These are phyloP conservation scores for Chaetodon trifascialis DNA, from an alignment of 2,113 vertebrate species.

Conservation along the genomic window DNA sequence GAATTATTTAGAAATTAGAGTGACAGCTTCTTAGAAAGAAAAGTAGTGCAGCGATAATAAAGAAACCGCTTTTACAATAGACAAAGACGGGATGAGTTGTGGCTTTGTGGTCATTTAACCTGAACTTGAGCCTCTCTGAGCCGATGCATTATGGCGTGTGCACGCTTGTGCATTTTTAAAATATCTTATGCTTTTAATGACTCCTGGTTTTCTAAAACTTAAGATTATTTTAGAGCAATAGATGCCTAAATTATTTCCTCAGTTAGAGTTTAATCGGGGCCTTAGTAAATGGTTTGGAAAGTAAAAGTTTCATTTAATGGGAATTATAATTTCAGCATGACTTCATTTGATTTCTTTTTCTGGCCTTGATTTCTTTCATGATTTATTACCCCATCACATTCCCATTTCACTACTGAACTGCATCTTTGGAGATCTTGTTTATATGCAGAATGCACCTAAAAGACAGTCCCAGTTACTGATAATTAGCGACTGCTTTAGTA, in stretches of 20 bases:
- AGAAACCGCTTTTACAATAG: not conserved
- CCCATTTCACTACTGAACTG: conserved; percentile 26
- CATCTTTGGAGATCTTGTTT: conserved; percentile 46
- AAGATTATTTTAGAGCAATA: not conserved
- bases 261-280: conserved; percentile 4
- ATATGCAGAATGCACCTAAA: conserved; percentile 47
- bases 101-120: conserved; percentile 4
- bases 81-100: not conserved
- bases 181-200: conserved; percentile 12
- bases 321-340: conserved; percentile 21
- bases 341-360: conserved; percentile 30
- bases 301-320: conserved; percentile 16
- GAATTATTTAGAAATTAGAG: conserved; percentile 47
- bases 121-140: conserved; percentile 5
- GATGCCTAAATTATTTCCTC: not conserved
- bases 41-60: not conserved
- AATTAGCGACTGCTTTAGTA: conserved; percentile 63
- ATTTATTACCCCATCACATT: conserved; percentile 19
- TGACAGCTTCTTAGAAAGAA: conserved; percentile 33
- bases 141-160: not conserved
- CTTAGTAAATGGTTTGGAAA: conserved; percentile 25
- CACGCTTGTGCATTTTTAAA: conserved; percentile 6
- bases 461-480: conserved; percentile 57
- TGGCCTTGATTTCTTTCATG: conserved; percentile 33
- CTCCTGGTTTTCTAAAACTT: not conserved